phyloP scores from a whole-genome alignment of 2,113 vertebrate genomes.

The Oncorhynchus kisutch region DNA sequence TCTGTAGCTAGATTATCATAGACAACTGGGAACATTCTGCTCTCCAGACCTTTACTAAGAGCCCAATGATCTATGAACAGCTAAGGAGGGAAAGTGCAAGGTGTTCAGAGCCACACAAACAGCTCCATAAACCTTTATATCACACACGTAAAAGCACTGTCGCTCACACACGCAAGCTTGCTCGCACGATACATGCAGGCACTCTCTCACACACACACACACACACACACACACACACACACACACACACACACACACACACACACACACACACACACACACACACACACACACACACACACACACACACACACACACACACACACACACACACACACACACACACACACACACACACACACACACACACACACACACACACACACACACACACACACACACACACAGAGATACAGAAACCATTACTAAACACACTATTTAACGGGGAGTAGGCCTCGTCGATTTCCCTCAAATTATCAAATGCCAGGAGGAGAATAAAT shows the following conservation, averaged over 20 bases:
- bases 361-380: slow-evolving; percentile 27
- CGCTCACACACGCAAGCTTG: slow-evolving; percentile 12
- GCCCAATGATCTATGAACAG: slow-evolving; percentile 44
- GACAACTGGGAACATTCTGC: slow-evolving; percentile 37
- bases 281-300: background rate
- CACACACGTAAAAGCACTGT: background rate
- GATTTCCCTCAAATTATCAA: slow-evolving; percentile 27
- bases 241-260: background rate
- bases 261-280: slow-evolving; percentile 23
- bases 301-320: slow-evolving; percentile 12
- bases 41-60: slow-evolving; percentile 43
- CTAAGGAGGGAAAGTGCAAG: slow-evolving; percentile 35
- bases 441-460: slow-evolving; percentile 16
- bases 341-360: slow-evolving; percentile 1
- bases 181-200: background rate
- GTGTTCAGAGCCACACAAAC: slow-evolving; percentile 22
- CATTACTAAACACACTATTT: slow-evolving; percentile 37
- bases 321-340: slow-evolving; percentile 15
- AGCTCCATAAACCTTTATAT: background rate
- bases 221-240: slow-evolving; percentile 11
- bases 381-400: no score
- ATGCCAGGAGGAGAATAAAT: slow-evolving; percentile 51
- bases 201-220: background rate
- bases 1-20: slow-evolving; percentile 45
- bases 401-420: slow-evolving; percentile 18